Evolutionary conservation across 2,888 invertebrate species (phyloP), one percentile per base, ranked within the genome.

Genomic region (Ochlodes sylvanus): DNA sequence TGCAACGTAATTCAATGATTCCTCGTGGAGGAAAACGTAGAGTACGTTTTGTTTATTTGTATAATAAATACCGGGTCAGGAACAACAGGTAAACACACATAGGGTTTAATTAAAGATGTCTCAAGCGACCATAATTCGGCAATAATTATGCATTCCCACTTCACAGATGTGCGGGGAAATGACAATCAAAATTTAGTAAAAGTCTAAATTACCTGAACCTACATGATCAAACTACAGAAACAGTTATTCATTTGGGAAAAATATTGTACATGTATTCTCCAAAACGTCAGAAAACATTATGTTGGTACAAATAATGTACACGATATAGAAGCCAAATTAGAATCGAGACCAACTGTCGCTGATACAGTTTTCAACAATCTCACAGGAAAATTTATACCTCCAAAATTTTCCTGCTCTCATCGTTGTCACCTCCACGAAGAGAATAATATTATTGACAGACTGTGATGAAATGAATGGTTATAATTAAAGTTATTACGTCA

Each of bases 401-500:
- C 41, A 54, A 60, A 67, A 61, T 34, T 61, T 60, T 55, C 52
- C 54, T 44, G 15, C 41, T n/a, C n/a, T 12, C 27, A 54, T 60
- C 41, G 27, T 67, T 54, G 66, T 61, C 60, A 67, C 60, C 54
- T 15, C 41, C 17, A 54, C 41, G 17, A 56, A 66, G 32, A 54
- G 52, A 61, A 66, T 66, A 66, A 66, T 66, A 66, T 66, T 66
- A 61, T 66, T 54, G 60, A 66, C 55, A 41, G 44, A 19, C 12
- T 4, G 27, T 42, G 17, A 42, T 27, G 60, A 58, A 52, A 38
- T 58, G 41, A 38, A 34, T 58, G 65, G 66, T 54, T 66, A 66
- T 66, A 66, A 66, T 60, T 66, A 42, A 52, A 55, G 12, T 42
- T 27, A 44, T 67, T 67, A 67, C 60, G 66, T 67, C 66, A 67